Base-by-base conservation (phyloP, 1,140 invertebrate species). In the Ceratitis capitata region DNA sequence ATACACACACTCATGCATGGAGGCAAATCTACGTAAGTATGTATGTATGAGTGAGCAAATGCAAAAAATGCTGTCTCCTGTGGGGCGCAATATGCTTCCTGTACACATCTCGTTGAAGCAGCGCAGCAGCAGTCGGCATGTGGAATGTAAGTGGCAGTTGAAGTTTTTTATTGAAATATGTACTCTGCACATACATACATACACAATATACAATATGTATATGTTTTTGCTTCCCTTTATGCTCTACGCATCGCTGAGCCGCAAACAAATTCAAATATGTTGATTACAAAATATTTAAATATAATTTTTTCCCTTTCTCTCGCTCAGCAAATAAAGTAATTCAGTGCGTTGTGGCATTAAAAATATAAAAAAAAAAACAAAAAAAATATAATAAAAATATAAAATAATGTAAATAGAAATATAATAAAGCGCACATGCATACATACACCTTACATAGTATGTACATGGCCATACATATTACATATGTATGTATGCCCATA, bases 251-350 rank as follows among this genome's bases (percentile, higher is more conserved):
- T 78, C 69, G 39, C 19, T 78, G 39, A 35, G 39, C 69, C 47
- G 35, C 82, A 83, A 84, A 84, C 16, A 61, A 32, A 84, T 64
- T 45, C 58, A 64, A 84, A 84, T 84, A 61, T 84, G 49, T 84
- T 84, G 23, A 58, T 82, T 82, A 82, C 42, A 78, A 78, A 78
- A 45, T 78, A 78, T 78, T 78, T 42, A 23, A n/a, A 45, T 78
- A n/a, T 23, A 56, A 56, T 23, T 3, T 56, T 56, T 74, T 74
- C n/a, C 45, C n/a, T n/a, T n/a, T n/a, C n/a, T n/a, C n/a, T n/a
- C n/a, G n/a, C n/a, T n/a, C n/a, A n/a, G 39, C 39, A 78, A n/a
- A n/a, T n/a, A n/a, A n/a, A n/a, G n/a, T 78, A 78, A 78, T 78
- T 78, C 69, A 45, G 19, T 78, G 69, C 39, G 39, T 39, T 42